Percentiles rank a stretch among this genome's conserved stretches.
These are phyloP conservation scores for Adelphocoris suturalis DNA, from an alignment of 2,888 invertebrate genomes.

Conservation along the genomic window DNA sequence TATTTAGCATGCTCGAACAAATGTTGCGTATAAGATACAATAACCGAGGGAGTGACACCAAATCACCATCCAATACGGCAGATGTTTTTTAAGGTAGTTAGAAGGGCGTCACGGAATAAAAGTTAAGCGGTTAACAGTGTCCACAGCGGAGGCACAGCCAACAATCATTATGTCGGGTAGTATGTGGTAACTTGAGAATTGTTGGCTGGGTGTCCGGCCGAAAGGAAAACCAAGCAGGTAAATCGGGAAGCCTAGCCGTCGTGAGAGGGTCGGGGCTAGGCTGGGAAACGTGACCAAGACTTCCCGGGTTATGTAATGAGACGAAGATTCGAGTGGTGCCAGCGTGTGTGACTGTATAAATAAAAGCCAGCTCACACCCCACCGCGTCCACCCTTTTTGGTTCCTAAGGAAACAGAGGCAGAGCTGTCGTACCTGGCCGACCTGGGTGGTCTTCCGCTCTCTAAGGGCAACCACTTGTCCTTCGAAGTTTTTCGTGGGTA, in stretches of 20 bases:
- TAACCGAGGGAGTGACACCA: no score
- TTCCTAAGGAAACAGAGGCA: constrained; percentile 62
- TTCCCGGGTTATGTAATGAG: constrained; percentile 69
- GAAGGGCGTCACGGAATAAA: no score
- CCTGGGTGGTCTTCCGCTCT: constrained; percentile 67
- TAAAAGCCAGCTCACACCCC: constrained; percentile 42
- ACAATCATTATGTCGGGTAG: not conserved
- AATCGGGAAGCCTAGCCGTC: not conserved
- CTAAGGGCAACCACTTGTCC: constrained; percentile 51
- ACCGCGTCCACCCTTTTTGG: constrained; percentile 49
- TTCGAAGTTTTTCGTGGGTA: constrained; percentile 53
- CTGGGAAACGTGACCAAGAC: constrained; percentile 67
- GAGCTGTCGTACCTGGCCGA: constrained; percentile 65
- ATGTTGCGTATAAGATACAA: no score
- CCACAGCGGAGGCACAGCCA: not conserved
- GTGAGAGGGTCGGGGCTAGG: constrained; percentile 21
- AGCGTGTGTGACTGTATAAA: constrained; percentile 64
- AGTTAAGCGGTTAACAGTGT: not conserved
- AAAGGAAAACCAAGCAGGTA: constrained; percentile 37
- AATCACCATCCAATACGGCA: no score
- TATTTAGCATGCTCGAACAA: no score
- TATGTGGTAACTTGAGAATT: not conserved
- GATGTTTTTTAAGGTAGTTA: no score
- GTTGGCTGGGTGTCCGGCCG: not conserved
- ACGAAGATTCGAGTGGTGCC: constrained; percentile 54